Evolutionary conservation across 35 echinoderm and acorn worm species (phyloP), one percentile per base, ranked within the genome.

Genomic region (Acanthaster planci): DNA sequence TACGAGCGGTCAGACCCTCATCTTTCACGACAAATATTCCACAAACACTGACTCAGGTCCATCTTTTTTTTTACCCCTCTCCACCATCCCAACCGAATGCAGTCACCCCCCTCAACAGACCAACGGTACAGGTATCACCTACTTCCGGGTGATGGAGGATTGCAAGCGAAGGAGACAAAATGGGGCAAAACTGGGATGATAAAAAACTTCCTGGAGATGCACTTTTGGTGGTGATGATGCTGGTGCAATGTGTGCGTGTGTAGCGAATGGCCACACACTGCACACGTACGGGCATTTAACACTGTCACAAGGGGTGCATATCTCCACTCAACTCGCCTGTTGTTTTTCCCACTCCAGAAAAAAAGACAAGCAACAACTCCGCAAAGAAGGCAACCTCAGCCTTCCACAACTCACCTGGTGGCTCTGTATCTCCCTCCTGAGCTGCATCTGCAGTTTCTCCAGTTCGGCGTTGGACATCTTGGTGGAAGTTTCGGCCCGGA

Each of bases 391-490:
- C 78, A 82, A 77, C 17, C 53, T 51, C 39, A 36, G 58, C 77
- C 56, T 42, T 84, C 79, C 57, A 77, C 16, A 81, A 85, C 84
- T 87, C 90, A 97, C 95, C 90, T 97, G 95, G 85, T 97, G 95
- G 40, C 82, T 84, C 88, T 97, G 95, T 80, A 97, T 93, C 82
- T 93, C 91, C 77, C 88, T 93, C 38, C 88, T 84, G 52, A 93
- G 82, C 59, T 87, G 85, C 77, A 86, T 80, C 80, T 97, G 95
- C 50, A 97, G 82, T 80, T 93, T 92, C 40, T 90, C 91, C 39
- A 97, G 84, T 58, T 97, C 95, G 90, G 88, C 77, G 83, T 97
- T 97, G 32, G 95, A 89, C 95, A 97, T 97, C 55, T 93, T 80
- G 83, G 30, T 83, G 22, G 18, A 60, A 37, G 18, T 59, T 83